Evolutionary conservation across 2,797 vertebrate species (phyloP), one percentile per base, ranked within the genome.

Genomic region (Bradypodion ventrale): DNA sequence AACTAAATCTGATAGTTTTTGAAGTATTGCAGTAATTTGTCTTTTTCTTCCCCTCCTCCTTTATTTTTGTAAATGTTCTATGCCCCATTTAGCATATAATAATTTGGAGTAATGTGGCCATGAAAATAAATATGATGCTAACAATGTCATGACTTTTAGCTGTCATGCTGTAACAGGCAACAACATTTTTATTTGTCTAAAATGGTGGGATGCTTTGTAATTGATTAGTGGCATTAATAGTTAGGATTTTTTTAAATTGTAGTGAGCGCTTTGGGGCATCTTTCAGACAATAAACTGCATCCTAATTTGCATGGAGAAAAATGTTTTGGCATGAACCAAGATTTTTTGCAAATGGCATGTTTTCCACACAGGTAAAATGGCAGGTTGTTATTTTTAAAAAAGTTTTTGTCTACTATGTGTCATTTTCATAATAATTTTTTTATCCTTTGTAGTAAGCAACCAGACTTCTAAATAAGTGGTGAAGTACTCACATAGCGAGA

Each of bases 291-390:
- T 92, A 88, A 74, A 59, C 82, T 89, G 79, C 89, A 85, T 88
- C 88, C 70, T 91, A 89, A 92, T 91, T 89, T 88, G 83, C 72
- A 70, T 82, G 85, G 90, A 92, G 92, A 90, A 80, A 87, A 59
- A 87, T 60, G 78, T 46, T 89, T 92, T 85, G 87, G 86, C 78
- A 83, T 87, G 85, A 89, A 89, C 9, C 78, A 84, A 76, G 89
- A 84, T 90, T 86, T 89, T 93, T 85, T 88, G 87, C 85, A 91
- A 92, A 81, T 85, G 91, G 85, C 35, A 52, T 65, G 42, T 49
- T 93, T 91, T 83, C 40, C 52, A 32, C 44, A 87, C 80, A 87
- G 87, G 42, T 77, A 87, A 87, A 66, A 86, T 89, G 83, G 89
- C 32, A 86, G 69, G 42, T 85, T 78, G 79, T 90, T 75, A 88